A percentile compares a stretch with the other conserved stretches of the same genome.
Evolutionary conservation across 2,888 invertebrate genomes (phyloP).

Genomic region (Epirrita christyi): DNA sequence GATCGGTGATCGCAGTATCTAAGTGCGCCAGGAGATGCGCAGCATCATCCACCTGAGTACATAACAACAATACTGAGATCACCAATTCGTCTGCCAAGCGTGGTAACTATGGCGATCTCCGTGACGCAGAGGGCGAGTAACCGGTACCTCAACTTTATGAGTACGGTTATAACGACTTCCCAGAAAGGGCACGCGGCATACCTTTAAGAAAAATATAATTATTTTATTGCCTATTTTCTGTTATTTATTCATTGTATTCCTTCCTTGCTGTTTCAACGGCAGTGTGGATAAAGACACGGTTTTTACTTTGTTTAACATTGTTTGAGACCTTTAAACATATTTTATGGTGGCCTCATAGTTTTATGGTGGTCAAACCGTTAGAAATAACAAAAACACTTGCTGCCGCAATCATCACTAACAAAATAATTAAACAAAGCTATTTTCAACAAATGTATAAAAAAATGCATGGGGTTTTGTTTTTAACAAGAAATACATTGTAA

Average conservation of each 20-base stretch:
- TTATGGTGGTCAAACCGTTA: conserved; percentile 32
- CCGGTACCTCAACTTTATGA: too few relatives aligned
- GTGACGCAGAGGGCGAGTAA: too few relatives aligned
- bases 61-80: too few relatives aligned
- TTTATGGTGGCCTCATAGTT: neutral
- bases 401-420: neutral
- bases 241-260: conserved; percentile 7
- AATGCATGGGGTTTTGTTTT: too few relatives aligned
- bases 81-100: too few relatives aligned
- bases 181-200: conserved; percentile 18
- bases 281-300: conserved; percentile 1
- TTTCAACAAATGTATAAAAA: too few relatives aligned
- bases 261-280: conserved; percentile 9
- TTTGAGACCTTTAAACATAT: conserved; percentile 4
- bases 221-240: conserved; percentile 12
- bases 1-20: too few relatives aligned
- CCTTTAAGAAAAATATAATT: conserved; percentile 10
- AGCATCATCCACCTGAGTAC: too few relatives aligned
- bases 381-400: neutral
- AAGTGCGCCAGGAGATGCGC: too few relatives aligned
- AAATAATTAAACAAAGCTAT: neutral
- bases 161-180: conserved; percentile 1
- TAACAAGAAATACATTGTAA: too few relatives aligned
- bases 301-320: conserved; percentile 14
- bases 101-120: too few relatives aligned